These are phyloP conservation scores for Sebastes itinus DNA, from an alignment of 2,797 vertebrate species.

Conservation along the genomic window DNA sequence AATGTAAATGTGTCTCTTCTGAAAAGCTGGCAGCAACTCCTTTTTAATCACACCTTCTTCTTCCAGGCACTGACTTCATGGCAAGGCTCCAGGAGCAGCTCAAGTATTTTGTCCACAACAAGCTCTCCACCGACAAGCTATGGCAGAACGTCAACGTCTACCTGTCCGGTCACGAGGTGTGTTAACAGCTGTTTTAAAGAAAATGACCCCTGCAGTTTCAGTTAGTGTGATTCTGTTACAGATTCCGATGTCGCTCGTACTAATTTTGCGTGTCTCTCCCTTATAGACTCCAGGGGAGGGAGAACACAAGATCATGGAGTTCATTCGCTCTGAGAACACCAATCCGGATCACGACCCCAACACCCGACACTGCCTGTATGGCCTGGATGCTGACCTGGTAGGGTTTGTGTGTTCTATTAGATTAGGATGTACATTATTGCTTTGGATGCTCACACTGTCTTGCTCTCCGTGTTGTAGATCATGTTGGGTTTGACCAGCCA, in stretches of 20 bases:
- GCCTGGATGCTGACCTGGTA: conserved; percentile 98
- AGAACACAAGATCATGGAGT: conserved; percentile 99
- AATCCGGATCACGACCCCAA: conserved; percentile 91
- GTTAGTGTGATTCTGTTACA: not conserved
- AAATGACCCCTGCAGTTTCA: not conserved
- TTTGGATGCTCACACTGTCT: not conserved
- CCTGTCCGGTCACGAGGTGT: conserved; percentile 97
- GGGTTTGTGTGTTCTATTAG: conserved; percentile 2
- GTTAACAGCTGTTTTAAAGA: conserved; percentile 8
- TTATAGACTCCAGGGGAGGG: conserved; percentile 96
- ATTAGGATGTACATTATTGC: not conserved
- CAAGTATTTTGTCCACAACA: conserved; percentile 97
- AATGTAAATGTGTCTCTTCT: not conserved
- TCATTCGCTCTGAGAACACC: conserved; percentile 93
- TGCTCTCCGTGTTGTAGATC: conserved; percentile 83
- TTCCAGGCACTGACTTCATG: conserved; percentile 96
- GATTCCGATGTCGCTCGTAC: not conserved
- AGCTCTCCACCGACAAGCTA: conserved; percentile 93
- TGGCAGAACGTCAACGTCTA: conserved; percentile 95
- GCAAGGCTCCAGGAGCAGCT: conserved; percentile 95
- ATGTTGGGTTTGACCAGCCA: conserved; percentile 99
- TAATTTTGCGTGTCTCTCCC: not conserved
- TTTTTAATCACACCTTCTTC: not conserved
- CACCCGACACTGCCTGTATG: conserved; percentile 98
- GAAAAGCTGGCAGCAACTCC: not conserved